Evolutionary conservation across 2,888 invertebrate genomes (phyloP), one percentile per base, ranked within the genome.

Genomic region (Ormyrus pomaceus): DNA sequence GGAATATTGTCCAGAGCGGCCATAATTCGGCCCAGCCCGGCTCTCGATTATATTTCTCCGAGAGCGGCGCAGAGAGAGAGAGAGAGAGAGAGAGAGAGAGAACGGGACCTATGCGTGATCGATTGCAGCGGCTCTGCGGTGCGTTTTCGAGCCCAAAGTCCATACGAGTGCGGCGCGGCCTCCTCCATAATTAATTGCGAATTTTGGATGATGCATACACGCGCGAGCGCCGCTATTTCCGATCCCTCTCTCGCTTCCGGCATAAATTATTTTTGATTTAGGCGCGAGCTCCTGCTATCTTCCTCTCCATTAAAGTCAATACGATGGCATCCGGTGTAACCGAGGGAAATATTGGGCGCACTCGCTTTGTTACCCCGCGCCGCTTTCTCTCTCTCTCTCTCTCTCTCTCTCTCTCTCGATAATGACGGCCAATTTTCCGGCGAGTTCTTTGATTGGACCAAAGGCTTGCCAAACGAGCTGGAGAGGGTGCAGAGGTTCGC

Each of bases 251-350:
- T 4, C 10, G 10, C 7, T 71, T 66, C 75, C 75, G 51, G 64
- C 74, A 79, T 79, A 74, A 74, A 79, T 79, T 74, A 79, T 79
- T 79, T 79, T 79, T 79, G 79, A 79, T 75, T 75, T 79, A 79
- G 69, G 46, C 13, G 51, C 2, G 34, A 34, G 61, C 50, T 1
- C 6, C 0, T 8, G 34, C 58, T 70, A 70, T 77, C 64, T 64
- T 77, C 61, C 65, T 45, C 66, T 61, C 71, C 75, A 71, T 71
- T 70, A 76, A 71, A 80, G 75, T 80, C 75, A 80, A 76, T 80
- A 75, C 53, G 34, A 46, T 51, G 53, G 34, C 34, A 34, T 34
- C 4, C 34, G 19, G 19, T 19, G 34, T 34, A 34, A 2, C 34
- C 9, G 19, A 68, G 13, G 8, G 81, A 66, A 70, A 77, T 71